Conservation (phyloP, 2,113 vertebrate genomes). For the Alectura lathami region DNA sequence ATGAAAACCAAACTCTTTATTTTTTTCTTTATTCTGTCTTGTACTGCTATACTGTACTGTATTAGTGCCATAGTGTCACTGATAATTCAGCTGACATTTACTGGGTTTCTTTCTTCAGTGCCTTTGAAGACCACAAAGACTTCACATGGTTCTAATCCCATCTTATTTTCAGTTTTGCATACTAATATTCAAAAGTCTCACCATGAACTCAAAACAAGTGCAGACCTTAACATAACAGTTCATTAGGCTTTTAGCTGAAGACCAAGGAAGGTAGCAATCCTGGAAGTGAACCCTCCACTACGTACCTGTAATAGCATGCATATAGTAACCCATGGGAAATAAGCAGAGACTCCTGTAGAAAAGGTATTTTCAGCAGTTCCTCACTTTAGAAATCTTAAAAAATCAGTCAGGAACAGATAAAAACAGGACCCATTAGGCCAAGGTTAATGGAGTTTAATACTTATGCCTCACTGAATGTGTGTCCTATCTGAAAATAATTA, state of each 20-base stretch:
- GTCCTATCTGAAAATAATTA: not conserved
- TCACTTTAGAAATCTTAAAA: not conserved
- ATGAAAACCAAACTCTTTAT: not conserved
- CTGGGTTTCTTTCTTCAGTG: not conserved
- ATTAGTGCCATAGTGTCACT: not conserved
- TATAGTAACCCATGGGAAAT: not conserved
- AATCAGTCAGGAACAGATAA: not conserved
- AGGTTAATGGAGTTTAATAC: not conserved
- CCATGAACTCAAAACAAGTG: not conserved
- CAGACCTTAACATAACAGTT: not conserved
- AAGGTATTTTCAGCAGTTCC: not conserved
- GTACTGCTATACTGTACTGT: not conserved
- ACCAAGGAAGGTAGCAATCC: rapidly evolving
- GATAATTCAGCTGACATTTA: not conserved
- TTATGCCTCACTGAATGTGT: not conserved
- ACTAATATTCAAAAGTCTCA: not conserved
- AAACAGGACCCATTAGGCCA: not conserved
- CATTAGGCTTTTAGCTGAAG: not conserved
- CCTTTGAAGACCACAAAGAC: not conserved
- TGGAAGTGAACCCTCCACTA: rapidly evolving
- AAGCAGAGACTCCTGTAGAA: not conserved
- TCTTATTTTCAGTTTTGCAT: not conserved
- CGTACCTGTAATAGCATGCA: rapidly evolving
- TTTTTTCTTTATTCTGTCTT: not conserved
- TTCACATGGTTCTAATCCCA: not conserved